A percentile compares a stretch with the other conserved stretches of the same genome.
These are phyloP conservation scores for Gastrophryne carolinensis DNA, from an alignment of 2,797 vertebrate genomes.

Conservation along the genomic window DNA sequence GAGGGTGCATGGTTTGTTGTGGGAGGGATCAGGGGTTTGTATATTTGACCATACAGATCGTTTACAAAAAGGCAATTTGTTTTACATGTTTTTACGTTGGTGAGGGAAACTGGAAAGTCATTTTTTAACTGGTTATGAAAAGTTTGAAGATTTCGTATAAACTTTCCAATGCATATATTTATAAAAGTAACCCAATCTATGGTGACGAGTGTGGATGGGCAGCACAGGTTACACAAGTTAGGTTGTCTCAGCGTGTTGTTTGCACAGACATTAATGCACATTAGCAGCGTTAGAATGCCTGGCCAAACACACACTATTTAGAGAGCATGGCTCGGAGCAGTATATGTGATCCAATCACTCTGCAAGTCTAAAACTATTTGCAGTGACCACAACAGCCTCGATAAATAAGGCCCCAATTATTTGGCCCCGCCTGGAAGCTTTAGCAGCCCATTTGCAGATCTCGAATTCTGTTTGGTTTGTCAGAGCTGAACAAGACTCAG, in stretches of 20 bases:
- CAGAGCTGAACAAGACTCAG: background rate
- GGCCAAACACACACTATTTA: slow-evolving; percentile 18
- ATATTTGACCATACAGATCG: too few relatives aligned
- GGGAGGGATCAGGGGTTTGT: too few relatives aligned
- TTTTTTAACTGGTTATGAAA: too few relatives aligned
- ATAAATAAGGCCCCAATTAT: slow-evolving; percentile 6
- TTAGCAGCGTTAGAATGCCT: slow-evolving; percentile 20
- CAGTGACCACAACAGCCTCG: slow-evolving; percentile 19
- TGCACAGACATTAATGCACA: slow-evolving; percentile 17
- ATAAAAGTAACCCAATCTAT: background rate
- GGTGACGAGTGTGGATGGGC: background rate
- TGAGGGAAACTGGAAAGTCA: too few relatives aligned
- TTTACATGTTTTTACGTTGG: too few relatives aligned
- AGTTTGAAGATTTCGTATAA: background rate
- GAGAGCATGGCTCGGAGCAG: background rate
- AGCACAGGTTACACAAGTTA: background rate
- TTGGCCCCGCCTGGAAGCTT: background rate
- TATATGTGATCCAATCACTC: slow-evolving; percentile 18
- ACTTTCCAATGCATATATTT: background rate
- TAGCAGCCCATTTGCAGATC: slow-evolving; percentile 5
- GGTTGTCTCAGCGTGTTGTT: background rate
- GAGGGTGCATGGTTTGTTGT: too few relatives aligned
- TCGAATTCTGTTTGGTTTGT: slow-evolving; percentile 27
- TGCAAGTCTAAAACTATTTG: background rate
- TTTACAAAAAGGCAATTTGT: too few relatives aligned